Conservation (phyloP, 2,888 invertebrate genomes). For the Acanthopleura granulata region DNA sequence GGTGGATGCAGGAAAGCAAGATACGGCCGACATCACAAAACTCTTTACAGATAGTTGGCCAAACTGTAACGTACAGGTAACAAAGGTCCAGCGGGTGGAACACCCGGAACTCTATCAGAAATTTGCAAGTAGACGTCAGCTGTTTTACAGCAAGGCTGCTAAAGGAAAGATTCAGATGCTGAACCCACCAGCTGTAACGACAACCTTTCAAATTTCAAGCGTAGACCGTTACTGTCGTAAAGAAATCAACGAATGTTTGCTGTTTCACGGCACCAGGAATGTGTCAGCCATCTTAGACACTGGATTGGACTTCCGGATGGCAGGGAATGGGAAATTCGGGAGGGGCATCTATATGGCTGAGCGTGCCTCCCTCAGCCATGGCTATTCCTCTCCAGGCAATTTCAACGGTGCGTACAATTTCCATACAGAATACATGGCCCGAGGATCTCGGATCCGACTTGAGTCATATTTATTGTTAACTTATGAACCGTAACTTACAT, state of each 20-base stretch:
- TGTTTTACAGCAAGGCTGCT: not conserved
- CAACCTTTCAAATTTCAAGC: not conserved
- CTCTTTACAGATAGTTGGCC: not conserved
- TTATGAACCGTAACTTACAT: too few species aligned
- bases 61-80: conserved; percentile 29
- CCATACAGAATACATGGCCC: too few species aligned
- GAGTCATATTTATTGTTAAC: too few species aligned
- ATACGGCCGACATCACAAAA: not conserved
- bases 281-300: conserved; percentile 36
- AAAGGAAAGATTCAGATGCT: not conserved
- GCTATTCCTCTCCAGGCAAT: not conserved
- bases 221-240: not conserved
- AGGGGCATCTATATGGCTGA: conserved; percentile 51
- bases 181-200: not conserved
- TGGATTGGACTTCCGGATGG: conserved; percentile 43
- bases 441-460: too few species aligned
- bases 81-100: conserved; percentile 47
- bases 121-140: conserved; percentile 23
- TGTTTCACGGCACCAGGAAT: conserved; percentile 52
- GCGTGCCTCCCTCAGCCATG: conserved; percentile 28
- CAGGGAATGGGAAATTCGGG: conserved; percentile 45
- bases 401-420: too few species aligned
- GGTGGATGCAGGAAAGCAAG: not conserved
- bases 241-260: conserved; percentile 47
- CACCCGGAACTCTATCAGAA: conserved; percentile 40